Conservation (phyloP, 2,797 vertebrate genomes). For the Ptychobarbus kaznakovi region DNA sequence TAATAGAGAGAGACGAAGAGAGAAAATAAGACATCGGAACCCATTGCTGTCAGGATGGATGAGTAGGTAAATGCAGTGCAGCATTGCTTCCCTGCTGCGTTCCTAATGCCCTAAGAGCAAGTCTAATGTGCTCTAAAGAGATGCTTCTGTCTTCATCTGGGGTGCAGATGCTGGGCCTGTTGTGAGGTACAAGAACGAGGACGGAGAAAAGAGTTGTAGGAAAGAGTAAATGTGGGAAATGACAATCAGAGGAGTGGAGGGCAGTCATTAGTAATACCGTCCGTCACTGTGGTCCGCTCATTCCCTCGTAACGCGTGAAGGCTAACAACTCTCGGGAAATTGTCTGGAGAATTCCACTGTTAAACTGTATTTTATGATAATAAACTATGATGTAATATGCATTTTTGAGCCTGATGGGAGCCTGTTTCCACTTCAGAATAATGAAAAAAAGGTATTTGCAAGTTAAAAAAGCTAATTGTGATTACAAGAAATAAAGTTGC, state of each 20-base stretch:
- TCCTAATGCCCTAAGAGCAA: constrained; percentile 58
- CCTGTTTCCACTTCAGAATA: not conserved
- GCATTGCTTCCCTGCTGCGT: constrained; percentile 62
- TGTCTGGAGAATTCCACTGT: constrained; percentile 60
- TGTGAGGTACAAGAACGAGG: not conserved
- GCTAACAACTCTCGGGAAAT: constrained; percentile 32
- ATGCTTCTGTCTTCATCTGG: constrained; percentile 43
- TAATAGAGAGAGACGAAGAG: not conserved
- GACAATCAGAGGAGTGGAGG: constrained; percentile 36
- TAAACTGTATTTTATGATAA: constrained; percentile 44
- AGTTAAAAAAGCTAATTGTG: not conserved
- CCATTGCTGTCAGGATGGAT: constrained; percentile 3
- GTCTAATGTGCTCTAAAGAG: constrained; percentile 52
- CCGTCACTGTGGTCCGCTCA: constrained; percentile 56
- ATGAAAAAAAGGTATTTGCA: not conserved
- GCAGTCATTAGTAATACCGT: constrained; percentile 66
- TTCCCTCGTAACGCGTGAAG: constrained; percentile 51
- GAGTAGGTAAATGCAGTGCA: constrained; percentile 58
- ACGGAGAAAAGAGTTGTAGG: not conserved
- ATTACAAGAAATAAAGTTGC: not conserved
- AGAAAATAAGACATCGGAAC: constrained; percentile 8
- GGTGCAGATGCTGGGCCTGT: constrained; percentile 32
- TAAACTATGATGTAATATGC: not conserved
- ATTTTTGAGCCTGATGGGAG: not conserved
- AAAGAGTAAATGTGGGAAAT: constrained; percentile 28